Evolutionary conservation across 2,113 vertebrate species (phyloP), one percentile per base, ranked within the genome.

Genomic region (Ciconia boyciana): DNA sequence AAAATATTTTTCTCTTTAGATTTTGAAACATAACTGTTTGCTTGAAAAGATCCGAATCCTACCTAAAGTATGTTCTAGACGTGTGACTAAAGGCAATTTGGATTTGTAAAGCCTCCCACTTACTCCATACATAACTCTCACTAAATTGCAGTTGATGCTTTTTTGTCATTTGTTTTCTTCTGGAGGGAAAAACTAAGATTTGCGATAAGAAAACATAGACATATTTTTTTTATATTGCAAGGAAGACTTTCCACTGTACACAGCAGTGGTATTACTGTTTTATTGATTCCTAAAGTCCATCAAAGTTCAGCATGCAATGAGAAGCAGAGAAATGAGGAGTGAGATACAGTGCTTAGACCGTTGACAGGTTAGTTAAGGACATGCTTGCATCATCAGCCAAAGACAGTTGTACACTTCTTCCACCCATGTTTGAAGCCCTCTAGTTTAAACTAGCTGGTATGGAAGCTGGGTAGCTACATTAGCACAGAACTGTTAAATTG

Each of bases 181-280:
- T 66, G 41, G 36, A 66, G 26, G 11, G 14, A 29, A 93, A 86
- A 75, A 2, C 9, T 57, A 65, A 57, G 49, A 75, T 78, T 65
- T 78, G 13, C 0, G 2, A 11, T n/a, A 58, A 62, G n/a, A 68
- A 87, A 77, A 39, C 5, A 25, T 0, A 20, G 39, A 32, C 4
- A 2, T 15, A 0, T 9, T 29, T 31, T 31, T 65, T 46, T 28
- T 19, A 15, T 68, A 1, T 65, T 29, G 9, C 22, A 78, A 52
- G 31, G 25, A 51, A 74, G 51, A 16, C 18, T 68, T 69, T 44
- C 12, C 7, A 11, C 49, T 77, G 44, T 25, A n/a, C 34, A 32
- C 13, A 77, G 36, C 52, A 41, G 11, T 62, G 44, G 7, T 64
- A 5, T 60, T 90, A 43, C n/a, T 75, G 15, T 79, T 48, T 60